These are phyloP conservation scores for Muscicapa striata DNA, from an alignment of 2,797 vertebrate species.

Conservation along the genomic window DNA sequence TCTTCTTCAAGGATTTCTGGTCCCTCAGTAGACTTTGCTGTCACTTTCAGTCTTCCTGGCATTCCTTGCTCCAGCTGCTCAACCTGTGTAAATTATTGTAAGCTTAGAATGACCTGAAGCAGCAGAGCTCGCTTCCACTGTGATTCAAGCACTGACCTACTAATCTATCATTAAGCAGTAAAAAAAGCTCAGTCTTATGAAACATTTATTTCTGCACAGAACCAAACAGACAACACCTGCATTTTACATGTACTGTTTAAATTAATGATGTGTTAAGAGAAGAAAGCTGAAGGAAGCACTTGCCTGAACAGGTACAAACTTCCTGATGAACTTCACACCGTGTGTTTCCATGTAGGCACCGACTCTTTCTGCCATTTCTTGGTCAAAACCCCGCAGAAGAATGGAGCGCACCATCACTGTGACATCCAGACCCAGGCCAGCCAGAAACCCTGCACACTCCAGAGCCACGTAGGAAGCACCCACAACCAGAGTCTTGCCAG, in stretches of 20 bases:
- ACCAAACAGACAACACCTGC: background rate
- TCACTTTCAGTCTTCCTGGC: conserved; percentile 91
- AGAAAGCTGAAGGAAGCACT: conserved; percentile 37
- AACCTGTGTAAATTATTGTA: conserved; percentile 76
- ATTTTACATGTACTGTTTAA: background rate
- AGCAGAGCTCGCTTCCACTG: background rate
- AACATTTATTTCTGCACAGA: background rate
- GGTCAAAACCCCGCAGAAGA: conserved; percentile 94
- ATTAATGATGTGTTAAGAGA: background rate
- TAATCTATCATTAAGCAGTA: background rate
- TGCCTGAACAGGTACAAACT: conserved; percentile 87
- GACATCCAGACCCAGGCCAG: conserved; percentile 90
- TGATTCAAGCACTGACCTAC: background rate
- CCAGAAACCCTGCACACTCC: conserved; percentile 95
- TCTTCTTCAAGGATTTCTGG: conserved; percentile 83
- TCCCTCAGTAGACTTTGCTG: conserved; percentile 87
- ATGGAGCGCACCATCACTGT: conserved; percentile 95
- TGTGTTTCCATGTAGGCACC: conserved; percentile 91
- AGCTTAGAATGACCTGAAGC: background rate
- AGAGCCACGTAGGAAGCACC: conserved; percentile 94
- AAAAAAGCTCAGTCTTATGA: background rate
- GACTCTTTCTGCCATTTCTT: conserved; percentile 93
- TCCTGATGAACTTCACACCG: conserved; percentile 88
- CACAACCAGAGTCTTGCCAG: conserved; percentile 92
- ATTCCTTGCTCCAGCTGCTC: conserved; percentile 89